Percentiles rank a stretch among this genome's conserved stretches.
Evolutionary conservation across 2,888 invertebrate genomes (phyloP).

Genomic region (Morpho deidamia): DNA sequence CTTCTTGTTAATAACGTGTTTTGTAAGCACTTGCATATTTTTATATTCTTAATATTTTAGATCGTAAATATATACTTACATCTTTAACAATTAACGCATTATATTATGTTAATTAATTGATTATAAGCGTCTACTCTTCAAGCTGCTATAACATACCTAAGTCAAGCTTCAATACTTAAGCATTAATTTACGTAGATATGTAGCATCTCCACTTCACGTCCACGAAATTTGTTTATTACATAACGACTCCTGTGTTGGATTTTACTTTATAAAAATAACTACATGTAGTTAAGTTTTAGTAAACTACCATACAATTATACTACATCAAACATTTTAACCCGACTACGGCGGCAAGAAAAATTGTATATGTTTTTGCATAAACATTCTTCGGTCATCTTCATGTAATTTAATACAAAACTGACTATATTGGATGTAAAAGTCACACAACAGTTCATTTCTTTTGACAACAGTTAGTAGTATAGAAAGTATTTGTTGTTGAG

Average conservation of each 20-base stretch:
- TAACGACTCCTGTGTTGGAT: background rate
- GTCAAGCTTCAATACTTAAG: constrained; percentile 15
- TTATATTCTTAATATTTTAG: constrained; percentile 11
- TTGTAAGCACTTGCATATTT: constrained; percentile 12
- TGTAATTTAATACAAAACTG: too few species aligned
- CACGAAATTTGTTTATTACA: background rate
- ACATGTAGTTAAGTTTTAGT: background rate
- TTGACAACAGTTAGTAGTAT: too few species aligned
- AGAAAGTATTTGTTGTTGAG: too few species aligned
- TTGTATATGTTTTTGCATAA: too few species aligned
- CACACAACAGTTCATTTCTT: too few species aligned
- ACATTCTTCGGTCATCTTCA: too few species aligned
- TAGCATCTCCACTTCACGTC: background rate
- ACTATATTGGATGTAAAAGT: too few species aligned
- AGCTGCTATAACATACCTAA: constrained; percentile 15
- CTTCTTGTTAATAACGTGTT: constrained; percentile 19
- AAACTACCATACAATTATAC: too few species aligned
- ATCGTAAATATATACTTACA: constrained; percentile 19
- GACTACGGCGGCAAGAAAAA: too few species aligned
- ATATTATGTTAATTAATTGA: constrained; percentile 17
- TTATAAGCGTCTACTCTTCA: constrained; percentile 27
- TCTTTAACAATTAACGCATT: background rate
- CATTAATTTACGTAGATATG: constrained; percentile 1
- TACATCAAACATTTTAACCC: too few species aligned
- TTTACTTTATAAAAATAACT: background rate